Base-by-base conservation (phyloP, 1,140 invertebrate genomes). In the Solenopsis invicta region DNA sequence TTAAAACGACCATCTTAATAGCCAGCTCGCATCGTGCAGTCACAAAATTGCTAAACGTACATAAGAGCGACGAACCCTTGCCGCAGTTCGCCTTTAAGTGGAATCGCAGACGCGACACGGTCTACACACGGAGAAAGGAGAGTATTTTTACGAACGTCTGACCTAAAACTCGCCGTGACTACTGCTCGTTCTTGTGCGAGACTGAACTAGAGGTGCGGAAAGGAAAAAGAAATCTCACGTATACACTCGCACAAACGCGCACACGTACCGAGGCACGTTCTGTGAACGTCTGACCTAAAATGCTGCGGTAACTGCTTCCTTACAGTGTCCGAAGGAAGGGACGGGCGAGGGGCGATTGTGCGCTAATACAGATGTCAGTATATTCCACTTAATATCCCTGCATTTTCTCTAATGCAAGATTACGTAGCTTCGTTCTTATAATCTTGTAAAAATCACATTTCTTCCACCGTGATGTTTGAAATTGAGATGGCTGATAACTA, bases 91-190 rank as follows among this genome's bases (percentile, higher is more conserved):
- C 48, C 76, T 89, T 82, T 76, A 90, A 89, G 77, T 84, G 50
- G 88, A 76, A 90, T 89, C 76, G 62, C 62, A 82, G 34, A 89
- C 77, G 59, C 82, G 69, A 75, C 75, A 72, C 84, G 82, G 67
- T 69, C 64, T 48, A 18, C 77, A 52, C 21, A 48, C n/a, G 24
- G 54, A 50, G 48, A 50, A 34, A 48, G 52, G n/a, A 78, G 66
- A 89, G 81, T 87, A 89, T 87, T 90, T 90, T 87, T 85, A 85
- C 80, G 59, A 87, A 90, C 80, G 89, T 87, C 88, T 85, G 89
- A 90, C 88, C 85, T 85, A 66, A 89, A 90, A 85, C 78, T 59
- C 77, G 84, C 69, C 88, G 62, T 67, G 62, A 89, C 86, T 80
- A 61, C 61, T 75, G 76, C 59, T 54, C 84, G 66, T 84, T 87